Percentiles rank a stretch among this genome's conserved stretches.
phyloP scores from a whole-genome alignment of 2,797 vertebrate genomes.

The Cyclopterus lumpus region DNA sequence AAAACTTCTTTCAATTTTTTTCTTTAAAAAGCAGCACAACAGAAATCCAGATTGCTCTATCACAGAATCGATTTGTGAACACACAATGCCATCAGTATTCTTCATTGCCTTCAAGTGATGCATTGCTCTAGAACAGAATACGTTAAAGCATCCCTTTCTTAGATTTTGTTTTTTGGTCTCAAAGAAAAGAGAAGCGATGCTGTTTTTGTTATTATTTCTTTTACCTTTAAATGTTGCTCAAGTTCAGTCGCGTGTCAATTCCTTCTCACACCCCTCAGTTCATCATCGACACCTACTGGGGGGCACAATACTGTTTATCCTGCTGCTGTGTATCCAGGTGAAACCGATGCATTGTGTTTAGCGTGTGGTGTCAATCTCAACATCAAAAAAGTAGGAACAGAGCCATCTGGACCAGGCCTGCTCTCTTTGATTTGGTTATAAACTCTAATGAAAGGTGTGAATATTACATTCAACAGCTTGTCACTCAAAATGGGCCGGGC shows the following conservation, averaged over 20 bases:
- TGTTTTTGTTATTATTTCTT: not conserved
- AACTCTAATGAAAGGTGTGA: slow-evolving; percentile 21
- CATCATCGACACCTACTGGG: slow-evolving; percentile 17
- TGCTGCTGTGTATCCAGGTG: slow-evolving; percentile 53
- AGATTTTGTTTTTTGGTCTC: slow-evolving; percentile 16
- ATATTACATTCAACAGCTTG: not conserved
- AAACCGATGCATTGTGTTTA: slow-evolving; percentile 58
- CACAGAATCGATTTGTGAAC: slow-evolving; percentile 43
- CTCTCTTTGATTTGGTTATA: slow-evolving; percentile 37
- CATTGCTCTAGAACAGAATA: slow-evolving; percentile 40
- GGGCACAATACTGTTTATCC: slow-evolving; percentile 34
- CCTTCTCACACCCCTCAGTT: slow-evolving; percentile 29
- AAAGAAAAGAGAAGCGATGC: not conserved
- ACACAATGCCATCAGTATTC: slow-evolving; percentile 50
- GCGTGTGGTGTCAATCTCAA: slow-evolving; percentile 53
- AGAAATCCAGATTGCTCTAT: slow-evolving; percentile 12
- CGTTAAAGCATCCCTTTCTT: slow-evolving; percentile 18
- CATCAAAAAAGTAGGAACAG: slow-evolving; percentile 50
- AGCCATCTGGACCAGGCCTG: slow-evolving; percentile 62
- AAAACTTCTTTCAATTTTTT: slow-evolving; percentile 21
- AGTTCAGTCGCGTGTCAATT: slow-evolving; percentile 33
- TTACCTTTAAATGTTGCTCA: not conserved
- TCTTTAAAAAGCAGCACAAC: not conserved
- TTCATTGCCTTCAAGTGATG: slow-evolving; percentile 53
- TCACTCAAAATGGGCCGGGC: not conserved